phyloP scores from a whole-genome alignment of 2,113 vertebrate genomes.

The Tetrao urogallus region DNA sequence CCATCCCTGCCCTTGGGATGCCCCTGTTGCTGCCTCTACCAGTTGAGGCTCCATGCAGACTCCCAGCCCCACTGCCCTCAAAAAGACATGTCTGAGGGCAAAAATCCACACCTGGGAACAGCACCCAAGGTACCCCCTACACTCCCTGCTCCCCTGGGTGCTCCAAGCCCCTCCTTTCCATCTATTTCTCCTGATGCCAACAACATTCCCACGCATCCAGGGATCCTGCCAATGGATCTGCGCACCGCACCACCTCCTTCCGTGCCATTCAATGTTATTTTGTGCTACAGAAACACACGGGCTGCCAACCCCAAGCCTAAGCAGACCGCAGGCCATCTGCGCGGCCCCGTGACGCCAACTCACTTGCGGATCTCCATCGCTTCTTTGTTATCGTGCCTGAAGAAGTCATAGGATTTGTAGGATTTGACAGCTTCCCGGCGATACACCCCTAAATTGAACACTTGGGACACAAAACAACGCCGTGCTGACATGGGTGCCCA shows the following conservation, averaged over 20 bases:
- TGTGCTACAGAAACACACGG: not conserved
- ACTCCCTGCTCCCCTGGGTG: rapidly evolving
- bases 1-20: no score
- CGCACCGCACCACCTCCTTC: not conserved
- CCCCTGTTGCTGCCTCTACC: no score
- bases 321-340: rapidly evolving
- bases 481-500: rapidly evolving
- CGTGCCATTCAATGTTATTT: rapidly evolving
- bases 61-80: not conserved
- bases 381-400: constrained; percentile 95
- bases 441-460: constrained; percentile 97
- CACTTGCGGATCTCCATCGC: constrained; percentile 98
- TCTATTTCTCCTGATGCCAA: no score
- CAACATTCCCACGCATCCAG: rapidly evolving
- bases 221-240: not conserved
- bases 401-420: constrained; percentile 97
- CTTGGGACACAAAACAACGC: constrained; percentile 65
- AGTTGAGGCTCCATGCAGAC: not conserved
- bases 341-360: not conserved
- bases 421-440: constrained; percentile 92
- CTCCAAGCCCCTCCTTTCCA: rapidly evolving
- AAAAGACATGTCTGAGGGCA: not conserved
- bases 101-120: not conserved
- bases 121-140: rapidly evolving
- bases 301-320: not conserved